phyloP scores from a whole-genome alignment of 2,888 invertebrate genomes.

The Polyploca ridens region DNA sequence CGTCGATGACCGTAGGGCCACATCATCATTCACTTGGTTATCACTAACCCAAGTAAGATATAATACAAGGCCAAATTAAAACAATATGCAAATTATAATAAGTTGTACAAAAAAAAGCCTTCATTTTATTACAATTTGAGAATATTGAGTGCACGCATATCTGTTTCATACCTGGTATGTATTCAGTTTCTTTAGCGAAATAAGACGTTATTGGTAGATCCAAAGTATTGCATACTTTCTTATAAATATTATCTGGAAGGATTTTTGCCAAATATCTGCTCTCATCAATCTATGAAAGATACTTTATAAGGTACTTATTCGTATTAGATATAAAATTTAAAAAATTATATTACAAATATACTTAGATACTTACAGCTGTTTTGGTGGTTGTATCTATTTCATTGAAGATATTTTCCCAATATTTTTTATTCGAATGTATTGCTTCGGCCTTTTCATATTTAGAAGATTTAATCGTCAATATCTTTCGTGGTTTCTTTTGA shows the following conservation, averaged over 20 bases:
- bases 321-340: background rate
- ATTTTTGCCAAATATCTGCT: conserved; percentile 60
- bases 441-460: conserved; percentile 58
- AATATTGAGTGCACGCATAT: too few relatives aligned
- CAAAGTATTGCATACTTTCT: conserved; percentile 66
- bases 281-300: conserved; percentile 50
- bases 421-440: conserved; percentile 61
- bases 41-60: too few relatives aligned
- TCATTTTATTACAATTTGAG: too few relatives aligned
- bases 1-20: too few relatives aligned
- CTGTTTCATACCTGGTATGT: conserved; percentile 41
- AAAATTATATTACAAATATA: background rate
- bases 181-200: conserved; percentile 24
- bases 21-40: too few relatives aligned
- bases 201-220: conserved; percentile 47
- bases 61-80: too few relatives aligned
- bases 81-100: too few relatives aligned
- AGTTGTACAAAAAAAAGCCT: too few relatives aligned
- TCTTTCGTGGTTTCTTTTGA: conserved; percentile 52
- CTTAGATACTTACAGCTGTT: conserved; percentile 45
- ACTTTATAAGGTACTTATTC: background rate
- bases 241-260: conserved; percentile 64
- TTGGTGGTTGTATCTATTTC: conserved; percentile 43
- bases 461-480: conserved; percentile 59
- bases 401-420: conserved; percentile 66